A percentile compares a stretch with the other conserved stretches of the same genome.
phyloP scores from a whole-genome alignment of 2,888 invertebrate genomes.

The Argyresthia albistria region DNA sequence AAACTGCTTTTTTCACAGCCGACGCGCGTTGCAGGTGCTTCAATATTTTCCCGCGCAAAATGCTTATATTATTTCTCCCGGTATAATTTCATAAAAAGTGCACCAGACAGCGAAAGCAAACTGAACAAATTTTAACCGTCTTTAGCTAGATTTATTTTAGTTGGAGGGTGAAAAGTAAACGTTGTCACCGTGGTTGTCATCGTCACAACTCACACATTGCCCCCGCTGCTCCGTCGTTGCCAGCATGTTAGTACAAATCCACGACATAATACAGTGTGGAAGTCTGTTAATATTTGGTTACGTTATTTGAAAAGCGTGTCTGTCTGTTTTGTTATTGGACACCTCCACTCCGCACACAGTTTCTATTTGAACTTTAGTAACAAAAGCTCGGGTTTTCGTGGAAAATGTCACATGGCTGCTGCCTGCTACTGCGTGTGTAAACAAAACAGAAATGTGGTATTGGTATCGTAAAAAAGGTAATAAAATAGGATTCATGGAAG shows the following conservation, averaged over 20 bases:
- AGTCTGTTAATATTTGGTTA: slow-evolving; percentile 61
- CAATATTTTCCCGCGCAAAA: background rate
- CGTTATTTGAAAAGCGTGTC: slow-evolving; percentile 64
- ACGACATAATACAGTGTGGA: slow-evolving; percentile 53
- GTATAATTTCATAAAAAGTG: background rate
- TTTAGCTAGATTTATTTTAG: no score
- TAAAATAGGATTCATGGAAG: background rate
- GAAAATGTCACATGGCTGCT: slow-evolving; percentile 16
- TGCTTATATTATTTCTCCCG: background rate
- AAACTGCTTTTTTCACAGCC: slow-evolving; percentile 52
- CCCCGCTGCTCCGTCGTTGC: slow-evolving; percentile 10
- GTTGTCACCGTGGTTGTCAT: slow-evolving; percentile 28
- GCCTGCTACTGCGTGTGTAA: background rate
- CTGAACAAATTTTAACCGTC: no score
- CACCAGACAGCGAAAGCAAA: no score
- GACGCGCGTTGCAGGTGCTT: slow-evolving; percentile 16
- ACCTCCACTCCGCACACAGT: slow-evolving; percentile 56
- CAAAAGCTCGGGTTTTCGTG: slow-evolving; percentile 42
- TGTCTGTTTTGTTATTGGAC: slow-evolving; percentile 65
- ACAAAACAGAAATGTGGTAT: background rate
- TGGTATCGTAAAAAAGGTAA: background rate
- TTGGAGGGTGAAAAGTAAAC: slow-evolving; percentile 46
- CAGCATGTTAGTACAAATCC: slow-evolving; percentile 54
- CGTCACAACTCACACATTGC: no score
- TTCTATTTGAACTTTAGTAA: slow-evolving; percentile 52